phyloP scores from a whole-genome alignment of 2,797 vertebrate genomes.

The Lacerta bilineata region DNA sequence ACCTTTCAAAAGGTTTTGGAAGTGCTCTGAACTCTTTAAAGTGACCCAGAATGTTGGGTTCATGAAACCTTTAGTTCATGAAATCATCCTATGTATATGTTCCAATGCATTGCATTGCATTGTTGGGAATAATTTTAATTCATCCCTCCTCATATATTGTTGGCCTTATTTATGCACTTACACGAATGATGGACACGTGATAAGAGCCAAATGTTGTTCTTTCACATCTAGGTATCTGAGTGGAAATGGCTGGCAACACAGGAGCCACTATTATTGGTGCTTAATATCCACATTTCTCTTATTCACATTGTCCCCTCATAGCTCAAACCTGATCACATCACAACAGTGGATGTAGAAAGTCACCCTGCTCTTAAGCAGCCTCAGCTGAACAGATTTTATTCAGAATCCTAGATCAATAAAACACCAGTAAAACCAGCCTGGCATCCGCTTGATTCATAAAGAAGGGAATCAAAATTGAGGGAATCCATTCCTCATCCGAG shows the following conservation, averaged over 20 bases:
- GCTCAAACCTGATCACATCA: background rate
- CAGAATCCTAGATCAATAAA: background rate
- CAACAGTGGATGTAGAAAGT: background rate
- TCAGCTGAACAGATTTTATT: rapidly evolving
- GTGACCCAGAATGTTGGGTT: background rate
- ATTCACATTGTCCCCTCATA: too few species aligned
- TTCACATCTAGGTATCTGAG: too few species aligned
- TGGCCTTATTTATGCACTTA: background rate
- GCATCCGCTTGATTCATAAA: background rate
- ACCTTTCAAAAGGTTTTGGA: background rate
- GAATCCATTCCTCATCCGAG: background rate
- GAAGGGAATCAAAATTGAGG: background rate
- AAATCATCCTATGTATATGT: background rate
- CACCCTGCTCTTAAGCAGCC: background rate
- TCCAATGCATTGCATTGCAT: too few species aligned
- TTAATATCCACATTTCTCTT: too few species aligned
- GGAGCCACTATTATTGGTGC: background rate
- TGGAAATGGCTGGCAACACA: background rate
- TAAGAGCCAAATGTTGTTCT: background rate
- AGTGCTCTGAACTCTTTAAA: background rate
- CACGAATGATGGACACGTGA: background rate
- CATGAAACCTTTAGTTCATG: background rate
- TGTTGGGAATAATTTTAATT: background rate
- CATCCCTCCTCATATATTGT: background rate
- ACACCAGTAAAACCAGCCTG: background rate